phyloP scores from a whole-genome alignment of 2,797 vertebrate species.

The Borostomias antarcticus region DNA sequence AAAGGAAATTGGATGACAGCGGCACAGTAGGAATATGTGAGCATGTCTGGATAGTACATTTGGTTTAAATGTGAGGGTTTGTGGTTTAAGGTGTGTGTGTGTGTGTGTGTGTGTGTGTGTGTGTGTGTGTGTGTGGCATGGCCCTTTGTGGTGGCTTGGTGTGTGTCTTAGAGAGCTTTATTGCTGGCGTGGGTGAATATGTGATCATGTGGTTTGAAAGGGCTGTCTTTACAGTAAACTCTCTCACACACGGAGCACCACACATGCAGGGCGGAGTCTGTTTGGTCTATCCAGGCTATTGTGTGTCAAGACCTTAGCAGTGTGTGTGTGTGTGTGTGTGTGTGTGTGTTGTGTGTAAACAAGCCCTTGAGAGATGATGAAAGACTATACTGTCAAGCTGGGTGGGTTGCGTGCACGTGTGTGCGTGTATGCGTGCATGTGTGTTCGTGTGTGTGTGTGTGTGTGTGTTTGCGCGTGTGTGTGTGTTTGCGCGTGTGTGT shows the following conservation, averaged over 20 bases:
- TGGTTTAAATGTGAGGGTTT: conserved; percentile 32
- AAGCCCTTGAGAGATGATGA: conserved; percentile 60
- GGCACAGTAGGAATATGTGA: background rate
- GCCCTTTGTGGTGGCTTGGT: conserved; percentile 23
- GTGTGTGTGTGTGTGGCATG: conserved; percentile 29
- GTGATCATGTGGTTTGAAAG: background rate
- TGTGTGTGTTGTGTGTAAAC: conserved; percentile 31
- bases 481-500: no score
- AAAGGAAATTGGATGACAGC: background rate
- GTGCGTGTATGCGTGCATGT: conserved; percentile 26
- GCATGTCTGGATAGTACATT: conserved; percentile 25
- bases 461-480: conserved; percentile 29
- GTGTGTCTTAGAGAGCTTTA: background rate
- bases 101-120: conserved; percentile 24
- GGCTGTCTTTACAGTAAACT: conserved; percentile 12
- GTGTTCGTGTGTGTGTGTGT: conserved; percentile 27
- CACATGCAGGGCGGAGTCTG: background rate
- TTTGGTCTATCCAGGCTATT: conserved; percentile 26
- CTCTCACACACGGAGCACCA: background rate
- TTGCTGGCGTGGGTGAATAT: conserved; percentile 7
- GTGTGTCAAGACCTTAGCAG: conserved; percentile 43
- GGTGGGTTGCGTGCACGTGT: conserved; percentile 46
- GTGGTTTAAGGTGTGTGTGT: conserved; percentile 14
- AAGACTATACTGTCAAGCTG: conserved; percentile 49
- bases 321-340: background rate